Conservation (phyloP, 2,113 vertebrate species). For the Chaetodon auriga region DNA sequence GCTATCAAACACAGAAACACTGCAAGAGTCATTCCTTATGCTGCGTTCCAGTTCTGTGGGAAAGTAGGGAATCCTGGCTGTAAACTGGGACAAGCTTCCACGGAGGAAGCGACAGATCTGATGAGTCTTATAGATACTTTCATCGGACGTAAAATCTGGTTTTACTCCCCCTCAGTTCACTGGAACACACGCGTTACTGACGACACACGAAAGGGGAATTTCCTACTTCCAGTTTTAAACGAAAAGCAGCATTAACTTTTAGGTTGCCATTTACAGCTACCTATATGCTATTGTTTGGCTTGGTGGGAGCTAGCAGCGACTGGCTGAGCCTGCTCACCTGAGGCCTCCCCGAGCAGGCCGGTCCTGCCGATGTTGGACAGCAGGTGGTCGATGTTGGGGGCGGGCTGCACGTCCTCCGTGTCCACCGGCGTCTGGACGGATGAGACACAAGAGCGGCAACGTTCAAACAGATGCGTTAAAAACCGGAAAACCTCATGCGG, state of each 20-base stretch:
- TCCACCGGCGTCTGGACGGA: slow-evolving; percentile 92
- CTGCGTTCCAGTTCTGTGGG: slow-evolving; percentile 60
- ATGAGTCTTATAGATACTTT: background rate
- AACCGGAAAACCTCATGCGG: background rate
- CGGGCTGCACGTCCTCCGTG: slow-evolving; percentile 91
- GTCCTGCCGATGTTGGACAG: slow-evolving; percentile 97
- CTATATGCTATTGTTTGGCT: background rate
- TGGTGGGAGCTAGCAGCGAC: background rate
- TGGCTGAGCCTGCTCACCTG: slow-evolving; percentile 86
- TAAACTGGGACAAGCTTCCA: slow-evolving; percentile 46
- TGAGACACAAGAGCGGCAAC: background rate
- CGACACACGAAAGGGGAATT: slow-evolving; percentile 8
- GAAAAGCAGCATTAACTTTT: slow-evolving; percentile 55
- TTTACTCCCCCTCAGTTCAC: background rate
- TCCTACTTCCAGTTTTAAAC: slow-evolving; percentile 45
- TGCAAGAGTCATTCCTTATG: slow-evolving; percentile 37
- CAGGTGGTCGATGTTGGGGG: slow-evolving; percentile 98
- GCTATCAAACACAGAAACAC: slow-evolving; percentile 64
- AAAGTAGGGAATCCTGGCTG: slow-evolving; percentile 59
- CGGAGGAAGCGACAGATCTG: slow-evolving; percentile 14
- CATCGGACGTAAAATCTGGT: background rate
- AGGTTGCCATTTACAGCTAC: background rate
- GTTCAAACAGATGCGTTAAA: background rate
- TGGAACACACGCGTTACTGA: background rate
- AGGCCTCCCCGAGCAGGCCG: slow-evolving; percentile 87